A percentile compares a stretch with the other conserved stretches of the same genome.
These are phyloP conservation scores for Brachyistius frenatus DNA, from an alignment of 2,113 vertebrate species.

Conservation along the genomic window DNA sequence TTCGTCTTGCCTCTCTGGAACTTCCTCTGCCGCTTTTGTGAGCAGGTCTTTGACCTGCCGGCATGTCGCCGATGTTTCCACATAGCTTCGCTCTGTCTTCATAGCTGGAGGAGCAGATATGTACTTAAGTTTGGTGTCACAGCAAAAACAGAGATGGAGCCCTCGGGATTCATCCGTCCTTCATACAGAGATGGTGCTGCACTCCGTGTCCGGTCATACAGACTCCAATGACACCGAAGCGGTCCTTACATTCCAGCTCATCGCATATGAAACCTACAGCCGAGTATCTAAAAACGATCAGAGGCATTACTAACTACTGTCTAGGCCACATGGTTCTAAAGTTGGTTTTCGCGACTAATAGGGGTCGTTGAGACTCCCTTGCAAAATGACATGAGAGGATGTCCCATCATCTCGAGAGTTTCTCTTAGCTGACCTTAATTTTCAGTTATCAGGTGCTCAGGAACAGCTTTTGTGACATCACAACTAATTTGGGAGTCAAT, in stretches of 20 bases:
- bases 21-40: conserved; percentile 23
- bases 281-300: conserved; percentile 62
- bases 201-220: conserved; percentile 67
- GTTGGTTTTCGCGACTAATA: neutral
- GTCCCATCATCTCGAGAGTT: too few relatives aligned
- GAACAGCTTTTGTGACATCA: too few relatives aligned
- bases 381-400: neutral
- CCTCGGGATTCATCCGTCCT: conserved; percentile 46
- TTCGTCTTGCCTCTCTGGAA: conserved; percentile 50
- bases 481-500: too few relatives aligned
- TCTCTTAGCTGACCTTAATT: too few relatives aligned
- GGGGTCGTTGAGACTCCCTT: neutral
- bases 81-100: conserved; percentile 67
- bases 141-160: conserved; percentile 56
- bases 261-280: conserved; percentile 4
- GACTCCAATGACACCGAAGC: conserved; percentile 77
- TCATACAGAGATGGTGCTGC: conserved; percentile 37
- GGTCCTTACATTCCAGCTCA: conserved; percentile 72
- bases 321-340: conserved; percentile 47
- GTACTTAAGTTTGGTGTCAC: conserved; percentile 34
- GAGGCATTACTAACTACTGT: conserved; percentile 57
- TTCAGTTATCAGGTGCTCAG: too few relatives aligned
- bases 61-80: conserved; percentile 38
- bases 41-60: conserved; percentile 46
- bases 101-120: conserved; percentile 25